Conservation (phyloP, 2,113 vertebrate genomes). For the Chlamydotis undulata region DNA sequence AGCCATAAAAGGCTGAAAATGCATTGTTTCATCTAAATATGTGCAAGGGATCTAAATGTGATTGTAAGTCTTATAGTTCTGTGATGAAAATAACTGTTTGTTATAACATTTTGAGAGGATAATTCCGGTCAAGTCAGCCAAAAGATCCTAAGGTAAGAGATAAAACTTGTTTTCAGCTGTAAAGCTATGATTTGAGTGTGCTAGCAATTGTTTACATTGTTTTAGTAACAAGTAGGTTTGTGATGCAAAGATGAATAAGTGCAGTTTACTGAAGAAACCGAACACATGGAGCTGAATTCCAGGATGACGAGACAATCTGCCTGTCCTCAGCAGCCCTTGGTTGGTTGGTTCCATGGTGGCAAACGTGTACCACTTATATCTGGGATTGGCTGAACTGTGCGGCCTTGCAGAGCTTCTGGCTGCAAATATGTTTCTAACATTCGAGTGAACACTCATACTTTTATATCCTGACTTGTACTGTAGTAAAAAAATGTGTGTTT, state of each 20-base stretch:
- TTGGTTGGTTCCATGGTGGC: neutral
- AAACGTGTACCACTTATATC: neutral
- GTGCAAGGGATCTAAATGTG: neutral
- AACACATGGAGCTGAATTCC: neutral
- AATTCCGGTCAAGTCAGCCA: neutral
- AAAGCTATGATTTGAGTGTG: neutral
- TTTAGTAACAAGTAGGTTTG: neutral
- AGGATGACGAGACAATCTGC: neutral
- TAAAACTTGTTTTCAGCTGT: neutral
- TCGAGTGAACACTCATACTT: neutral
- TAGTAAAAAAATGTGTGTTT: slow-evolving; percentile 21
- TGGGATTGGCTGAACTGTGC: neutral
- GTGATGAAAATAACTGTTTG: neutral
- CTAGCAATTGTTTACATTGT: neutral
- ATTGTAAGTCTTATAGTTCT: neutral
- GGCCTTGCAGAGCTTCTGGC: neutral
- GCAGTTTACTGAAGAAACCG: neutral
- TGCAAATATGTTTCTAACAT: neutral
- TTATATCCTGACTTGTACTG: neutral
- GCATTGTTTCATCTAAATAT: neutral
- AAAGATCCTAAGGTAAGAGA: neutral
- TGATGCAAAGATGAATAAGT: neutral
- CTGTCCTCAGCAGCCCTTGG: neutral
- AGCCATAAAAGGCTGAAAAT: neutral
- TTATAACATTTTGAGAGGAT: neutral